Conservation (phyloP, 2,888 invertebrate species). For the Baronia brevicornis region DNA sequence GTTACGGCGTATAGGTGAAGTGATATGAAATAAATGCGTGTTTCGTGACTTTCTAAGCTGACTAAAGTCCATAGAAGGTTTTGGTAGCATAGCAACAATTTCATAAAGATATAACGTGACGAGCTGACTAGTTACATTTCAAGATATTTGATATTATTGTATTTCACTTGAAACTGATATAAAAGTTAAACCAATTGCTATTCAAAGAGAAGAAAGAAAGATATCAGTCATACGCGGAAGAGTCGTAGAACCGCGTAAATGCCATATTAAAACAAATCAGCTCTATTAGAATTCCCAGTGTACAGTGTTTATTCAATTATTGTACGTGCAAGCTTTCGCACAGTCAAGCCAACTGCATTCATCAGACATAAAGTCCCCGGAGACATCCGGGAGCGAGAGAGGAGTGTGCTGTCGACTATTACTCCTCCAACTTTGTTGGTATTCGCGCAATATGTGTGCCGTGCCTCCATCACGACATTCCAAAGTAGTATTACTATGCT, state of each 20-base stretch:
- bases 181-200: too few relatives aligned
- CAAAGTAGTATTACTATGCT: slow-evolving; percentile 10
- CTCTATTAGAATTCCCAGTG: slow-evolving; percentile 34
- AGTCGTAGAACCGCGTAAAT: slow-evolving; percentile 18
- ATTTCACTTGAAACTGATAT: too few relatives aligned
- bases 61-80: too few relatives aligned
- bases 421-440: slow-evolving; percentile 14
- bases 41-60: too few relatives aligned
- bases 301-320: slow-evolving; percentile 22
- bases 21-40: too few relatives aligned
- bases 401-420: slow-evolving; percentile 8
- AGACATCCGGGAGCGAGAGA: slow-evolving; percentile 39
- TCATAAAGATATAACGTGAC: too few relatives aligned
- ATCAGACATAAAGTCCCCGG: slow-evolving; percentile 30
- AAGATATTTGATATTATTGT: too few relatives aligned
- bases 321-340: slow-evolving; percentile 27
- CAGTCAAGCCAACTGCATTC: slow-evolving; percentile 22
- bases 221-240: slow-evolving; percentile 4
- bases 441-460: slow-evolving; percentile 10
- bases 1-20: too few relatives aligned
- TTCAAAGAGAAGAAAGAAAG: too few relatives aligned
- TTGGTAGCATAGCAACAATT: too few relatives aligned
- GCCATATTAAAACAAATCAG: slow-evolving; percentile 30
- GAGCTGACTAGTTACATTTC: too few relatives aligned
- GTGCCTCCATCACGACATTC: slow-evolving; percentile 9